Percentiles rank a stretch among this genome's conserved stretches.
These are phyloP conservation scores for Platysternon megacephalum DNA, from an alignment of 2,113 vertebrate species.

Conservation along the genomic window DNA sequence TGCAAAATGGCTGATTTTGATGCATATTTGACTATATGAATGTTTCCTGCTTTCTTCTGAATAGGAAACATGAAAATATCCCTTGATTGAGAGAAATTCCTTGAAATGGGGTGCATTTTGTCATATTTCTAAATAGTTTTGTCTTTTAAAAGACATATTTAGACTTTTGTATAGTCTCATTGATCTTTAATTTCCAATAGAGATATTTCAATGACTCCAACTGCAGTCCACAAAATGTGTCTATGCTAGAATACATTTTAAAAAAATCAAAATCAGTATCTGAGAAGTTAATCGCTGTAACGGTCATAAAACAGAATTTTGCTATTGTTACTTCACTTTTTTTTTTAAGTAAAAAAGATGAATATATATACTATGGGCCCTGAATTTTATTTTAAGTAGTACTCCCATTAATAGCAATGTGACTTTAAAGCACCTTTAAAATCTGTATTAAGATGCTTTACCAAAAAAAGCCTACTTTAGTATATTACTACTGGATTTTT, in stretches of 20 bases:
- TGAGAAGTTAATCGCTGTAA: background rate
- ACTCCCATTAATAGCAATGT: background rate
- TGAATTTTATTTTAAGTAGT: background rate
- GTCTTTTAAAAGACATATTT: background rate
- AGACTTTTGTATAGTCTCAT: background rate
- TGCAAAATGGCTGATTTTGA: background rate
- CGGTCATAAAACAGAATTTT: background rate
- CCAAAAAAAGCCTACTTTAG: accelerated
- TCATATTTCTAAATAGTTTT: background rate
- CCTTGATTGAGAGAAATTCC: background rate
- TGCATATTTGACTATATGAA: background rate
- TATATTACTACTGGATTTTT: background rate
- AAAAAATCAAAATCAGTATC: background rate
- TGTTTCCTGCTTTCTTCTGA: background rate
- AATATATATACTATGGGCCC: background rate
- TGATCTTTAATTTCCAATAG: background rate
- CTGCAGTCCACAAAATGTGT: accelerated
- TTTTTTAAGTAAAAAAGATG: background rate
- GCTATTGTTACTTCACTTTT: background rate
- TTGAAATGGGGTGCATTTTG: background rate
- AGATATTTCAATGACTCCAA: background rate
- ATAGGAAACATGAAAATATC: background rate
- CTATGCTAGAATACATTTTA: background rate
- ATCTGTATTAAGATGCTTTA: background rate
- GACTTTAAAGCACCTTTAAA: background rate